Percentiles rank a stretch among this genome's conserved stretches.
These are phyloP conservation scores for Mycteria americana DNA, from an alignment of 2,797 vertebrate species.

Conservation along the genomic window DNA sequence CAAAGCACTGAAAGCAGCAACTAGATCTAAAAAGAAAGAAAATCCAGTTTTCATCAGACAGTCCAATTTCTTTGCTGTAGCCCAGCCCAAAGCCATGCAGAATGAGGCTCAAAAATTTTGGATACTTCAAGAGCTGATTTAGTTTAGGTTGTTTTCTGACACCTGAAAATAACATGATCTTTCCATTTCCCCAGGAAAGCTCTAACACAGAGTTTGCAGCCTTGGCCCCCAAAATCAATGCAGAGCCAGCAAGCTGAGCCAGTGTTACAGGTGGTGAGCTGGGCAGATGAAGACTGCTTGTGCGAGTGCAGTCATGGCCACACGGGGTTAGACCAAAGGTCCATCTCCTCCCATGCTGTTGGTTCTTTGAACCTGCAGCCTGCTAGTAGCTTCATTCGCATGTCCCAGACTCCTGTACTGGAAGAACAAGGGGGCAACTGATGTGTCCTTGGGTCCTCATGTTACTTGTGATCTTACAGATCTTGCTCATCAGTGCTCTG, in stretches of 20 bases:
- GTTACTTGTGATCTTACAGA: not conserved
- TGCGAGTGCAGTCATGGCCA: not conserved
- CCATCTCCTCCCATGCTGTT: not conserved
- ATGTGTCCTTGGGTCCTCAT: not conserved
- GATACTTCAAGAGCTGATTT: not conserved
- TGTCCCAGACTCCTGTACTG: not conserved
- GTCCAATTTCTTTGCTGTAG: not conserved
- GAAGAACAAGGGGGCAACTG: not conserved
- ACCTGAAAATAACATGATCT: not conserved
- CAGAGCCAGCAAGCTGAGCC: not conserved
- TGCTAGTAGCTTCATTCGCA: not conserved
- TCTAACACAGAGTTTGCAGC: not conserved
- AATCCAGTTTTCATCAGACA: not conserved
- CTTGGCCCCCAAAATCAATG: too few species aligned
- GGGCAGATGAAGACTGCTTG: not conserved
- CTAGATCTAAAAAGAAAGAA: not conserved
- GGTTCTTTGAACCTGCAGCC: too few species aligned
- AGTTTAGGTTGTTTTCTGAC: not conserved
- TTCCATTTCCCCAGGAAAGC: not conserved
- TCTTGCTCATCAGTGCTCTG: not conserved
- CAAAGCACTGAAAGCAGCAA: not conserved
- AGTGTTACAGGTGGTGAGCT: rapidly evolving
- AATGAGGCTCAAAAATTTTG: not conserved
- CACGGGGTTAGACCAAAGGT: not conserved
- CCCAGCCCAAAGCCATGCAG: not conserved